Percentiles rank a stretch among this genome's conserved stretches.
phyloP scores from a whole-genome alignment of 2,888 invertebrate genomes.

The Lithosia quadra region DNA sequence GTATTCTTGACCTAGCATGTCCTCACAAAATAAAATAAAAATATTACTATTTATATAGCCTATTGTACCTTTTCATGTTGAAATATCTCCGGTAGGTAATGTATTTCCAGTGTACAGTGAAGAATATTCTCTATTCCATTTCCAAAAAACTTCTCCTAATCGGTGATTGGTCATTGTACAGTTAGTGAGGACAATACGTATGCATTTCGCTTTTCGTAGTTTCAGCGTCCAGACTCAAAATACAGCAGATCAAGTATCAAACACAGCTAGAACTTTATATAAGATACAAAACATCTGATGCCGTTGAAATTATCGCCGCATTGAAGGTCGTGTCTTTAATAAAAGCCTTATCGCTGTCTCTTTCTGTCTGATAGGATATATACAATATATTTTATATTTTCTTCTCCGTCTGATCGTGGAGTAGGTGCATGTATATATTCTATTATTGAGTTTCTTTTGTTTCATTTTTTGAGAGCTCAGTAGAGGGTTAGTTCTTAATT shows the following conservation, averaged over 20 bases:
- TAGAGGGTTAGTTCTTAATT: not conserved
- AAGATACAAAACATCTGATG: slow-evolving; percentile 10
- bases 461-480: slow-evolving; percentile 4
- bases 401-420: slow-evolving; percentile 7
- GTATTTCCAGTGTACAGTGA: too few relatives aligned
- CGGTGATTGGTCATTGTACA: not conserved
- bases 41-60: too few relatives aligned
- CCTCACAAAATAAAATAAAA: too few relatives aligned
- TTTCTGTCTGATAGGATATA: slow-evolving; percentile 7
- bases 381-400: slow-evolving; percentile 8
- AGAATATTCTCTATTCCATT: too few relatives aligned
- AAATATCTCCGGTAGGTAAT: too few relatives aligned
- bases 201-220: not conserved
- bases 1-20: too few relatives aligned
- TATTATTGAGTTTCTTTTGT: slow-evolving; percentile 9
- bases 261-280: slow-evolving; percentile 15
- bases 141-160: too few relatives aligned
- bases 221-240: not conserved
- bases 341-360: slow-evolving; percentile 8
- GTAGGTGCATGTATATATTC: slow-evolving; percentile 14
- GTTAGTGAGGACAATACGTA: not conserved
- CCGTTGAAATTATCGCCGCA: slow-evolving; percentile 12
- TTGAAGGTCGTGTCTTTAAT: slow-evolving; percentile 14
- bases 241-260: not conserved
- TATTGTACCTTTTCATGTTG: too few relatives aligned